Conservation (phyloP, 2,888 invertebrate genomes). For the Nasonovia ribisnigri region DNA sequence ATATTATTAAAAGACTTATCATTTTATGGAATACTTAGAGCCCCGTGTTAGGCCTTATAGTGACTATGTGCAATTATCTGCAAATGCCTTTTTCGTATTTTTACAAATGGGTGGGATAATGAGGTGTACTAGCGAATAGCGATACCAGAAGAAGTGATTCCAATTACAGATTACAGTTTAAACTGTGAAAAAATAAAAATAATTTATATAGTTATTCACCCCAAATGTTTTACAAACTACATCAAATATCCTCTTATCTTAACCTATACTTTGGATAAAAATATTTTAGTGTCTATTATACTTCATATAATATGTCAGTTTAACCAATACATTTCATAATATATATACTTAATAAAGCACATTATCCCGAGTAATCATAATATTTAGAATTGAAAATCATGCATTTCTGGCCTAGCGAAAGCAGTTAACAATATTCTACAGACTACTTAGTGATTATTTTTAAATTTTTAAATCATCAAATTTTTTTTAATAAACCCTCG, state of each 20-base stretch:
- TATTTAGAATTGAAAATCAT: too few species aligned
- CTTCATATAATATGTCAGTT: neutral
- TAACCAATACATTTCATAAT: neutral
- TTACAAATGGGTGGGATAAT: neutral
- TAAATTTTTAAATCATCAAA: neutral
- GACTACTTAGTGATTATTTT: neutral
- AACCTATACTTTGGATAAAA: neutral
- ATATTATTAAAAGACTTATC: neutral
- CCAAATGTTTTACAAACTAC: neutral
- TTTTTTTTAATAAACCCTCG: neutral
- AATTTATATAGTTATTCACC: neutral
- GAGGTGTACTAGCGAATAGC: fast-evolving
- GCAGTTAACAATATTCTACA: too few species aligned
- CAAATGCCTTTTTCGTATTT: neutral
- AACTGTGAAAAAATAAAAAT: neutral
- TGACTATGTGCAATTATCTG: neutral
- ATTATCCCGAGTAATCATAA: too few species aligned
- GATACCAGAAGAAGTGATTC: neutral
- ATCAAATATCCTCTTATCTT: neutral
- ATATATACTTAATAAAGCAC: neutral
- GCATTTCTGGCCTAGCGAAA: too few species aligned
- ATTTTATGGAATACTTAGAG: neutral
- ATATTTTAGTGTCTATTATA: neutral
- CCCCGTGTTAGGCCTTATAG: neutral
- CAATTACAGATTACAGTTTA: neutral